Evolutionary conservation across 2,113 vertebrate species (phyloP).

Genomic region (Halcyon senegalensis): DNA sequence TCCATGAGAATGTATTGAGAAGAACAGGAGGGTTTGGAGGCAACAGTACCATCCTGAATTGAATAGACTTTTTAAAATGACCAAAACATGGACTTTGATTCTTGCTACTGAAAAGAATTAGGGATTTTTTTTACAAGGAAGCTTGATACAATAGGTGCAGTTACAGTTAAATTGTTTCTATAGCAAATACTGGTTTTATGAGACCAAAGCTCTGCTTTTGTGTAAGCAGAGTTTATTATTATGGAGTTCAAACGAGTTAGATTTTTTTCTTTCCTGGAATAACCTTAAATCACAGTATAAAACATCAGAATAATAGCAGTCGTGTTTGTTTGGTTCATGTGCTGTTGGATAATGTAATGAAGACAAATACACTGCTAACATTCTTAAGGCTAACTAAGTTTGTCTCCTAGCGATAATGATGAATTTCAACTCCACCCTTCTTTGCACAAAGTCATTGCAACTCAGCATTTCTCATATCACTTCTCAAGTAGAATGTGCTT

Average conservation of each 20-base stretch:
- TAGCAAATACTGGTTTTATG: conserved; percentile 35
- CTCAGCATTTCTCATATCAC: background rate
- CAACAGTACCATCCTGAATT: background rate
- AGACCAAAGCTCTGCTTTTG: conserved; percentile 5
- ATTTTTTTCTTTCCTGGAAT: conserved; percentile 15
- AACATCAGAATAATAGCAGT: background rate
- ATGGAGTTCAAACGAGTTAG: background rate
- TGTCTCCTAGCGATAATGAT: background rate
- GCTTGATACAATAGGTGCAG: background rate
- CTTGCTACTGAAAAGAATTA: background rate
- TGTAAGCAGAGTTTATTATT: background rate
- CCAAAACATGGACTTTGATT: background rate
- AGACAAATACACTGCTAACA: background rate
- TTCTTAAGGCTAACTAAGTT: background rate
- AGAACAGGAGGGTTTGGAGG: background rate
- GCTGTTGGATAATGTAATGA: background rate
- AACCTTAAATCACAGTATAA: conserved; percentile 16
- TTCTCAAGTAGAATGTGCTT: background rate
- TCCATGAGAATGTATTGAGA: background rate
- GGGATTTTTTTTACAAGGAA: background rate
- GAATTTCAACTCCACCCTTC: conserved; percentile 26
- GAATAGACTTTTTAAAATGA: background rate
- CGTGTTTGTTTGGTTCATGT: background rate
- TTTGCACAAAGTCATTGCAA: background rate
- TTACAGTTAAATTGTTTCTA: background rate